Percentiles rank a stretch among this genome's conserved stretches.
Evolutionary conservation across 1,140 invertebrate species (phyloP).

Genomic region (Apis dorsata): DNA sequence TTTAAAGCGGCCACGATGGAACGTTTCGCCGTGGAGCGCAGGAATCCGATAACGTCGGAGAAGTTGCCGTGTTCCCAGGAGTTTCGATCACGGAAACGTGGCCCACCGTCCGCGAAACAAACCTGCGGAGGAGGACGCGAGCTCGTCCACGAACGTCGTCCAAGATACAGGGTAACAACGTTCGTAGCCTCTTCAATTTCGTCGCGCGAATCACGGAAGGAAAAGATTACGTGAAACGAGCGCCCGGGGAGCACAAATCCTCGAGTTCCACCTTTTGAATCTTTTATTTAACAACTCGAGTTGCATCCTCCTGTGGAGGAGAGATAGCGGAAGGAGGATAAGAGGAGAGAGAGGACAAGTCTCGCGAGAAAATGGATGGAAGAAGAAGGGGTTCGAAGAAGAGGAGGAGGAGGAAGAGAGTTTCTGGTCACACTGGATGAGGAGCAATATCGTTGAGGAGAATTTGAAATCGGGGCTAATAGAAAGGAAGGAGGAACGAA

Average conservation of each 20-base stretch:
- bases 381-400: neutral
- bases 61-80: neutral
- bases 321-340: too few species aligned
- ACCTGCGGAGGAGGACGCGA: neutral
- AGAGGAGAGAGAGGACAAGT: neutral
- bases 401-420: neutral
- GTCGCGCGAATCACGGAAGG: neutral
- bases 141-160: neutral
- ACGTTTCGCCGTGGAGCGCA: neutral
- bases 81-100: neutral
- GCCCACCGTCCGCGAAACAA: too few species aligned
- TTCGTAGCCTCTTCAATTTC: neutral
- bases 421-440: neutral
- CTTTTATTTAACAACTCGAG: slow-evolving; percentile 32
- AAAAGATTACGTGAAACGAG: slow-evolving; percentile 5
- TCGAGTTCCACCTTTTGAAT: neutral
- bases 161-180: neutral
- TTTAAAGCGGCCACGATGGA: neutral
- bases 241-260: slow-evolving; percentile 2
- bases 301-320: too few species aligned
- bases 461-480: slow-evolving; percentile 44
- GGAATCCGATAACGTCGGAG: too few species aligned
- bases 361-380: neutral
- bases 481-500: slow-evolving; percentile 29
- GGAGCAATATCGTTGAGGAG: slow-evolving; percentile 23